These are phyloP conservation scores for Esox niger DNA, from an alignment of 2,113 vertebrate genomes.

Conservation along the genomic window DNA sequence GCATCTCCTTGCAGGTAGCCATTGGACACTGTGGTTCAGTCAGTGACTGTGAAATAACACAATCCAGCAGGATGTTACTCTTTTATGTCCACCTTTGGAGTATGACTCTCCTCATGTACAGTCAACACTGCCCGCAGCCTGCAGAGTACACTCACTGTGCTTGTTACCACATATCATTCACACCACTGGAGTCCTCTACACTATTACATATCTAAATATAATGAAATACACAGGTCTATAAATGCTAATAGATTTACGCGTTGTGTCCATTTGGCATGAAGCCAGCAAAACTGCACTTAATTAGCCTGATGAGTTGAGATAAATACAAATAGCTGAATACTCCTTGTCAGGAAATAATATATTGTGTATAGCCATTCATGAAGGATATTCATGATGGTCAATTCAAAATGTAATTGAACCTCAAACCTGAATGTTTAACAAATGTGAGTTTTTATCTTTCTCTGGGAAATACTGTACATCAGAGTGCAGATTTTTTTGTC, in stretches of 20 bases:
- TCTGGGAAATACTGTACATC: too few relatives aligned
- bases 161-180: conserved; percentile 7
- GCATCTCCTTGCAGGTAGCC: background rate
- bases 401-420: too few relatives aligned
- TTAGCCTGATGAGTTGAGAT: too few relatives aligned
- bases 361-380: too few relatives aligned
- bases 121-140: background rate
- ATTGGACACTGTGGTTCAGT: too few relatives aligned
- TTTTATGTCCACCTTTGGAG: background rate
- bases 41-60: background rate
- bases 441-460: too few relatives aligned
- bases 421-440: too few relatives aligned
- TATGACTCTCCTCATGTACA: background rate
- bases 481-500: too few relatives aligned
- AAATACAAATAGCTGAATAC: conserved; percentile 1
- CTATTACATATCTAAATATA: conserved; percentile 14
- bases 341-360: background rate
- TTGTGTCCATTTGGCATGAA: background rate
- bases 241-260: background rate
- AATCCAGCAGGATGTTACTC: background rate
- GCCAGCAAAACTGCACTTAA: background rate
- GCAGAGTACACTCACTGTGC: conserved; percentile 4
- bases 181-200: conserved; percentile 18
- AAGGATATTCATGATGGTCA: too few relatives aligned
- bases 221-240: background rate